These are phyloP conservation scores for Stenodema calcarata DNA, from an alignment of 2,888 invertebrate species.

Conservation along the genomic window DNA sequence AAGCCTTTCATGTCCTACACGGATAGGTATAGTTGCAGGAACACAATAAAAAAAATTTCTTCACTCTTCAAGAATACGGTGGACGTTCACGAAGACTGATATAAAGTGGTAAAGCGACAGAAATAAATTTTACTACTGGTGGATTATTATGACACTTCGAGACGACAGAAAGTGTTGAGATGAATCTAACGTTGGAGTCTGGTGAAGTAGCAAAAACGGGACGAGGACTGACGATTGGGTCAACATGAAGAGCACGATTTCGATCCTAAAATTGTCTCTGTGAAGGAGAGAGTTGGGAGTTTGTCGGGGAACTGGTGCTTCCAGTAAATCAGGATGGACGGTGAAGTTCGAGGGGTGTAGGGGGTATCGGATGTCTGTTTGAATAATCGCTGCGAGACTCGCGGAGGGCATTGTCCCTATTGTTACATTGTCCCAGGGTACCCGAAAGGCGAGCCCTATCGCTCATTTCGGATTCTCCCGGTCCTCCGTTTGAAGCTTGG, in stretches of 20 bases:
- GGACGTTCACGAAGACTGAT: too few relatives aligned
- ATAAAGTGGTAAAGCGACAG: too few relatives aligned
- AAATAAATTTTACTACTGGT: too few relatives aligned
- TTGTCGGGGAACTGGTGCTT: constrained; percentile 17
- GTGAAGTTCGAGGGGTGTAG: neutral
- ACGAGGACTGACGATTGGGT: neutral
- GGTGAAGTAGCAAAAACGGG: neutral
- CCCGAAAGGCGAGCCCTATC: constrained; percentile 27
- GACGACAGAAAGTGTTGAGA: neutral
- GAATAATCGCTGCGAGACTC: constrained; percentile 24
- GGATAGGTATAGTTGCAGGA: neutral
- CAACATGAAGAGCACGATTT: neutral
- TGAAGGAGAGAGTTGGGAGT: neutral
- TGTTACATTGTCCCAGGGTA: constrained; percentile 25
- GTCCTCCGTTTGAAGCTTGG: neutral
- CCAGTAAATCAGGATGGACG: neutral
- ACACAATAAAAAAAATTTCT: neutral
- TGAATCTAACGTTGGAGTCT: neutral
- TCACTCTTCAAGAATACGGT: neutral
- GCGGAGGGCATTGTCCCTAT: constrained; percentile 33
- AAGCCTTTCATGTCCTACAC: neutral
- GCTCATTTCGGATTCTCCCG: constrained; percentile 26
- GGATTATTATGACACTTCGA: too few relatives aligned
- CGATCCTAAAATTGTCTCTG: neutral
- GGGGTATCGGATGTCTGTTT: constrained; percentile 40